Percentiles rank a stretch among this genome's conserved stretches.
Evolutionary conservation across 2,113 vertebrate species (phyloP).

Genomic region (Lepidothrix coronata): DNA sequence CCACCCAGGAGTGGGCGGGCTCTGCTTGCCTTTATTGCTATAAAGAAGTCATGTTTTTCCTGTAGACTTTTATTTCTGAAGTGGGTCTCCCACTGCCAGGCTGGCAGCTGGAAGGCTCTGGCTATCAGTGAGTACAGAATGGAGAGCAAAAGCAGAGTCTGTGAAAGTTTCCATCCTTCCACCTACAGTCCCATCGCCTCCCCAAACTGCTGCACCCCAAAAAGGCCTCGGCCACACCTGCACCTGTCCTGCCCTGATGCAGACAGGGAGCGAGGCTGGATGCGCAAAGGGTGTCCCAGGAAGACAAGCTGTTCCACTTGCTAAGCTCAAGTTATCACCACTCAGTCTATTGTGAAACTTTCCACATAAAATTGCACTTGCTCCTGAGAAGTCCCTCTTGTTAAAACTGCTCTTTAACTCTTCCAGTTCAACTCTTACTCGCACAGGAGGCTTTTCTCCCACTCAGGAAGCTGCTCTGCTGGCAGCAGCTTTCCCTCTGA

Average conservation of each 20-base stretch:
- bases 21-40: not conserved
- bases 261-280: not conserved
- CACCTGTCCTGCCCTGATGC: not conserved
- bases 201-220: not conserved
- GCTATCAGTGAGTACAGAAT: not conserved
- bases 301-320: not conserved
- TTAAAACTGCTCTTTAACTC: not conserved
- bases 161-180: not conserved
- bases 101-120: not conserved
- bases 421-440: not conserved
- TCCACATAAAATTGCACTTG: not conserved
- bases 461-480: not conserved
- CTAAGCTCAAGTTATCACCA: not conserved
- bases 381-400: not conserved
- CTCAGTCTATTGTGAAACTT: not conserved
- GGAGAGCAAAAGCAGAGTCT: not conserved
- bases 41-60: not conserved
- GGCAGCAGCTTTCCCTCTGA: not conserved
- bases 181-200: not conserved
- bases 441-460: not conserved
- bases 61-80: not conserved
- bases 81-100: not conserved
- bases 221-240: not conserved
- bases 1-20: accelerated
- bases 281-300: not conserved